These are phyloP conservation scores for Salvelinus fontinalis DNA, from an alignment of 2,113 vertebrate species.

Conservation along the genomic window DNA sequence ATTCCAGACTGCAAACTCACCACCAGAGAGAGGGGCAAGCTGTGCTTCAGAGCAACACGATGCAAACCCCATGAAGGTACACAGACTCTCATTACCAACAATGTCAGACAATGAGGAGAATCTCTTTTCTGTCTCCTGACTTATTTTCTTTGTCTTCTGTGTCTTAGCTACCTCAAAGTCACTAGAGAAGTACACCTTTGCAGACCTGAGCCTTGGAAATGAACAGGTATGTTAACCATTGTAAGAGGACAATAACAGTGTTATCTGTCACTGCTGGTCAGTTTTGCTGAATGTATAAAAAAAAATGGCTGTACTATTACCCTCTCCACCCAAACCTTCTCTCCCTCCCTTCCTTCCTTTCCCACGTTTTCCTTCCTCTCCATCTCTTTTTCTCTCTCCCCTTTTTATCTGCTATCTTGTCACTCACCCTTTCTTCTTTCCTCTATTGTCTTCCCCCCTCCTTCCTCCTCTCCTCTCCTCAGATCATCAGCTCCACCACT, in stretches of 20 bases:
- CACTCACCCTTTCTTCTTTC: neutral
- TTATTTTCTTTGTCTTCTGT: constrained; percentile 34
- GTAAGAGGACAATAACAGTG: neutral
- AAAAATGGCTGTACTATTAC: no score
- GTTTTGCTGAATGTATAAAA: no score
- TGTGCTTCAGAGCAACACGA: constrained; percentile 88
- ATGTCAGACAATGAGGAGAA: no score
- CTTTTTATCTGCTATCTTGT: neutral
- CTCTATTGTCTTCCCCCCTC: neutral
- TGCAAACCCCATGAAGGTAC: constrained; percentile 84
- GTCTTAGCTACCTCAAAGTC: constrained; percentile 61
- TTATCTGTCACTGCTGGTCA: neutral
- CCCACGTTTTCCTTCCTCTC: neutral
- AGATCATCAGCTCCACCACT: constrained; percentile 94
- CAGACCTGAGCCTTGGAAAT: constrained; percentile 91
- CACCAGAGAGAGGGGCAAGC: constrained; percentile 88
- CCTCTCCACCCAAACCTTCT: neutral
- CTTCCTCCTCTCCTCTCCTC: neutral
- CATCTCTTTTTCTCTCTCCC: neutral
- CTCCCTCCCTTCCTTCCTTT: neutral
- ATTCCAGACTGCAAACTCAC: constrained; percentile 86
- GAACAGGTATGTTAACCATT: constrained; percentile 81
- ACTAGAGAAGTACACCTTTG: constrained; percentile 84
- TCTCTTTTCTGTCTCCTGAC: neutral
- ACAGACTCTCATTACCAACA: no score